Conservation (phyloP, 2,888 invertebrate species). For the Ypsolopha scabrella region DNA sequence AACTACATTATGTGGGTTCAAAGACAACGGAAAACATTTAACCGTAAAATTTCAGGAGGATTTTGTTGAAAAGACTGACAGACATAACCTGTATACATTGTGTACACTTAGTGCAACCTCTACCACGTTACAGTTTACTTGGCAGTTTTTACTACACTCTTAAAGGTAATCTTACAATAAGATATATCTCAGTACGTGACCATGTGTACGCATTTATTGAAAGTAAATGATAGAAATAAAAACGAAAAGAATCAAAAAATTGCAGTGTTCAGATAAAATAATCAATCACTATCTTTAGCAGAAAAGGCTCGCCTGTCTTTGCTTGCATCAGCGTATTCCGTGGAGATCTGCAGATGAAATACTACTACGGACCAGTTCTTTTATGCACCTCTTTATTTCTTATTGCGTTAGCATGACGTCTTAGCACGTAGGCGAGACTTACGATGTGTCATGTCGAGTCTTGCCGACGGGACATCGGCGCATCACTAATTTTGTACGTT, state of each 20-base stretch:
- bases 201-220: too few relatives aligned
- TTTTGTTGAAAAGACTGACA: too few relatives aligned
- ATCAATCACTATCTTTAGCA: too few relatives aligned
- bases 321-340: constrained; percentile 35
- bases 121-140: not conserved
- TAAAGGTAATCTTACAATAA: not conserved
- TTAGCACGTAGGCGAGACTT: constrained; percentile 34
- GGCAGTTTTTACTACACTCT: not conserved
- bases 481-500: constrained; percentile 32
- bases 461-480: constrained; percentile 14
- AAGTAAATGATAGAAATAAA: too few relatives aligned
- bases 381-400: constrained; percentile 33
- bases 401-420: constrained; percentile 31
- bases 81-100: too few relatives aligned
- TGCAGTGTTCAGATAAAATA: too few relatives aligned
- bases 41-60: too few relatives aligned
- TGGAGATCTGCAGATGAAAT: constrained; percentile 36
- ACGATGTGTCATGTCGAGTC: constrained; percentile 25
- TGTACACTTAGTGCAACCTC: not conserved
- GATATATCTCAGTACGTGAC: too few relatives aligned
- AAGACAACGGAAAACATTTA: too few relatives aligned
- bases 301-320: too few relatives aligned
- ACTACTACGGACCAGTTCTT: constrained; percentile 30
- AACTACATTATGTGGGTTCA: too few relatives aligned
- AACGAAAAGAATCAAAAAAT: too few relatives aligned